These are phyloP conservation scores for Mormyrus proboscirostris DNA, from an alignment of 2,797 vertebrate species.

Conservation along the genomic window DNA sequence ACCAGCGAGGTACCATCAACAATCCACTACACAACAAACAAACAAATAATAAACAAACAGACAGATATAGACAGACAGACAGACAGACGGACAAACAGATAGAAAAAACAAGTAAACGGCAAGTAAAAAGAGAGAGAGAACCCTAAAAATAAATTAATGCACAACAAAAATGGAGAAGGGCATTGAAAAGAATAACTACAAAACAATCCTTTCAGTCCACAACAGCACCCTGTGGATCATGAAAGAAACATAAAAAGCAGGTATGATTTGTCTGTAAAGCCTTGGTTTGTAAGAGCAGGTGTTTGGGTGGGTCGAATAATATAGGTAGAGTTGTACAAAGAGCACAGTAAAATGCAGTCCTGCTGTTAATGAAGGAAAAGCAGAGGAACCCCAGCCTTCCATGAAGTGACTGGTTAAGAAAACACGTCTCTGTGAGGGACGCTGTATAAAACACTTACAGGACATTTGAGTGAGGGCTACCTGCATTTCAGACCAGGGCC, in stretches of 20 bases:
- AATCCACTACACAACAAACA: not conserved
- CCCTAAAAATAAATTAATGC: not conserved
- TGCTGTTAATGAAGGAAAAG: not conserved
- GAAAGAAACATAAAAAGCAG: not conserved
- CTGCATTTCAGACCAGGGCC: not conserved
- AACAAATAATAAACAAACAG: not conserved
- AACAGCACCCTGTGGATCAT: not conserved
- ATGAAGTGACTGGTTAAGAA: not conserved
- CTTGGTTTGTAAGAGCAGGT: constrained; percentile 9
- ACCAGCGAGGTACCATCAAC: not conserved
- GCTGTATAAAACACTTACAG: not conserved
- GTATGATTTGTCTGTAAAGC: not conserved
- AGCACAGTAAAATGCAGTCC: not conserved
- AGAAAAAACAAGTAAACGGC: no score
- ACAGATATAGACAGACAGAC: no score
- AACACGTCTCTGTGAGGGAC: not conserved
- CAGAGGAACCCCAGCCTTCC: not conserved
- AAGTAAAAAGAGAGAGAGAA: not conserved
- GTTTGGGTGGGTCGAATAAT: not conserved
- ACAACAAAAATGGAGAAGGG: not conserved
- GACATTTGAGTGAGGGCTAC: not conserved
- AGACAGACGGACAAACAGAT: not conserved
- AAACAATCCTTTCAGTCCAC: not conserved
- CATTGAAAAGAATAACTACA: not conserved
- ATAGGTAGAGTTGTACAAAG: not conserved